These are phyloP conservation scores for Pelodiscus sinensis DNA, from an alignment of 2,113 vertebrate genomes.

Conservation along the genomic window DNA sequence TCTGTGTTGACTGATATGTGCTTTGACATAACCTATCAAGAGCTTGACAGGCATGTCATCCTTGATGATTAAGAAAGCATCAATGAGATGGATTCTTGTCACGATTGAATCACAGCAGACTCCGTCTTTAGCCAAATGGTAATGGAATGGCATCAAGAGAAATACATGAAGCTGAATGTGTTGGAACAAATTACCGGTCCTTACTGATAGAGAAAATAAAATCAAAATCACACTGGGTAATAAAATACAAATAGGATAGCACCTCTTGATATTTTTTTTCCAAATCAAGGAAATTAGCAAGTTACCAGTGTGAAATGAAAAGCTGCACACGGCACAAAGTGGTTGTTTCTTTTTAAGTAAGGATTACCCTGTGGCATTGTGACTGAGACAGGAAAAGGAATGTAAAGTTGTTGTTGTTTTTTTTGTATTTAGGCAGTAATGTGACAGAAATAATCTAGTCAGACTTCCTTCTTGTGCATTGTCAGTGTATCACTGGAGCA, in stretches of 20 bases:
- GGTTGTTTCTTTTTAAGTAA: neutral
- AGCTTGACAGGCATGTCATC: conserved; percentile 68
- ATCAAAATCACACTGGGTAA: conserved; percentile 4
- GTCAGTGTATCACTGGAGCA: neutral
- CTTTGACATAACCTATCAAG: conserved; percentile 72
- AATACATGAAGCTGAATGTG: conserved; percentile 20
- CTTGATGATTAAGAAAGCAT: conserved; percentile 76
- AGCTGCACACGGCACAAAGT: neutral
- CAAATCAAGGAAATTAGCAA: fast-evolving
- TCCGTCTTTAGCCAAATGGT: conserved; percentile 45
- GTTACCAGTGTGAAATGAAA: neutral
- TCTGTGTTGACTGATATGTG: conserved; percentile 48
- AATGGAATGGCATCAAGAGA: conserved; percentile 44
- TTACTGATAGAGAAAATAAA: neutral
- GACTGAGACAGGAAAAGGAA: neutral
- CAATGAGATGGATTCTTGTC: conserved; percentile 77
- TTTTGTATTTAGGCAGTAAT: neutral
- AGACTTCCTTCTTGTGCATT: neutral
- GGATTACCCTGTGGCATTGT: neutral
- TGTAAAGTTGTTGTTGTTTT: neutral
- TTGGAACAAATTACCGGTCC: conserved; percentile 62
- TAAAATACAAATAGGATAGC: neutral
- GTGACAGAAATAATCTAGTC: neutral
- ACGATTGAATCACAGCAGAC: conserved; percentile 62
- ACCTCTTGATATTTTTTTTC: neutral